Evolutionary conservation across 2,113 vertebrate genomes (phyloP), one percentile per base, ranked within the genome.

Genomic region (human (Homo sapiens)): DNA sequence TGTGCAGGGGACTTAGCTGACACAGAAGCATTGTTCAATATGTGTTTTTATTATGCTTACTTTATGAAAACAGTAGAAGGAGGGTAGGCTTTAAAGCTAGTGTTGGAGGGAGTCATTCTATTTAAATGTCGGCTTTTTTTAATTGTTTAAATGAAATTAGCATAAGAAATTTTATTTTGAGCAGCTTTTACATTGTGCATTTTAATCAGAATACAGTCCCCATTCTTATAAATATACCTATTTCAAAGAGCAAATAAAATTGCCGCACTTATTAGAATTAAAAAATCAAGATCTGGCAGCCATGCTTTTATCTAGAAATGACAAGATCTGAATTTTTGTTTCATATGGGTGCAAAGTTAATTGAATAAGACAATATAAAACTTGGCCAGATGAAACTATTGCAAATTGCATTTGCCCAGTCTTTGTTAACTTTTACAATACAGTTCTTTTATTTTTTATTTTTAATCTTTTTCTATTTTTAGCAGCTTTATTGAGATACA

Each of bases 141-240:
- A 64, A 48, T 82, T 14, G 50, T 96, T 91, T 96, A 92, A 93
- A 52, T 70, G 7, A 86, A 89, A 50, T 17, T 9, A 81, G 35
- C 52, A 11, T 72, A 87, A 55, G 14, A 81, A 86, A 81, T 76
- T 88, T 57, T 80, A 48, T 64, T 90, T 45, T 94, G 38, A 92
- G 32, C 30, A 61, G 38, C 4, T 64, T 94, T 76, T 79, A n/a
- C 8, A 79, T 50, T 35, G 4, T 68, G 5, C 8, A 78, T 35
- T 8, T 93, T 92, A 94, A 50, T 78, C 32, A 87, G n/a, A 81
- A 32, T n/a, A 89, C 1, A 7, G 8, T 23, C 6, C 14, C 22
- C 16, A 76, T 78, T 79, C 6, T 25, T 43, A 90, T 57, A 93
- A 90, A 66, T 17, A 76, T 50, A 92, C 6, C 50, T 64, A 78